These are phyloP conservation scores for Nemotelus pantherinus DNA, from an alignment of 2,888 invertebrate genomes.

Conservation along the genomic window DNA sequence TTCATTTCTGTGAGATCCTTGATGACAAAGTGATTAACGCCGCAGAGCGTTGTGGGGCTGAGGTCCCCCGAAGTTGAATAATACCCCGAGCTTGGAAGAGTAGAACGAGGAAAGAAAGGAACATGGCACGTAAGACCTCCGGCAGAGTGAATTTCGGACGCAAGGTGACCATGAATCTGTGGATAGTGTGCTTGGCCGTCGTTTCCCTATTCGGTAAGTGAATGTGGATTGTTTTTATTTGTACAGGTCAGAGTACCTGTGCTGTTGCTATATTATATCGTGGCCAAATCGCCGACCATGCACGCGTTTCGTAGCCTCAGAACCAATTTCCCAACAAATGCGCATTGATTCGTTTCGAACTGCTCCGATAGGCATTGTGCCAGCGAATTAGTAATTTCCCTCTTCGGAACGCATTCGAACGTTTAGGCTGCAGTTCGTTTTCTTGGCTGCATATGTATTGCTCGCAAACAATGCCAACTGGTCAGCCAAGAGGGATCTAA, in stretches of 20 bases:
- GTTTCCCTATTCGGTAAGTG: constrained; percentile 32
- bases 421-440: background rate
- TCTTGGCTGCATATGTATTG: constrained; percentile 4
- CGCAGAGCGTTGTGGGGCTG: background rate
- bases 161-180: constrained; percentile 23
- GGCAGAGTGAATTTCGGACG: background rate
- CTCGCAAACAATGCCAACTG: constrained; percentile 30
- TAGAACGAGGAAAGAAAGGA: background rate
- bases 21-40: background rate
- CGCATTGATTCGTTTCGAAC: background rate
- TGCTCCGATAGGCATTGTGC: too few relatives aligned
- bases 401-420: too few relatives aligned
- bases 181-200: constrained; percentile 29
- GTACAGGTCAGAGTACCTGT: too few relatives aligned
- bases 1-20: constrained; percentile 23
- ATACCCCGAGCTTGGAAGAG: background rate
- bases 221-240: background rate
- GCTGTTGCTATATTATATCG: too few relatives aligned
- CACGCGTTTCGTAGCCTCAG: background rate
- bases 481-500: too few relatives aligned
- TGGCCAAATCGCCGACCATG: too few relatives aligned
- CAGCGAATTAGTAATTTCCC: too few relatives aligned
- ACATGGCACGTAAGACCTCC: background rate
- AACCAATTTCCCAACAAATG: background rate
- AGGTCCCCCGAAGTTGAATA: constrained; percentile 2